Percentiles rank a stretch among this genome's conserved stretches.
These are phyloP conservation scores for Idaea straminata DNA, from an alignment of 2,888 invertebrate species.

Conservation along the genomic window DNA sequence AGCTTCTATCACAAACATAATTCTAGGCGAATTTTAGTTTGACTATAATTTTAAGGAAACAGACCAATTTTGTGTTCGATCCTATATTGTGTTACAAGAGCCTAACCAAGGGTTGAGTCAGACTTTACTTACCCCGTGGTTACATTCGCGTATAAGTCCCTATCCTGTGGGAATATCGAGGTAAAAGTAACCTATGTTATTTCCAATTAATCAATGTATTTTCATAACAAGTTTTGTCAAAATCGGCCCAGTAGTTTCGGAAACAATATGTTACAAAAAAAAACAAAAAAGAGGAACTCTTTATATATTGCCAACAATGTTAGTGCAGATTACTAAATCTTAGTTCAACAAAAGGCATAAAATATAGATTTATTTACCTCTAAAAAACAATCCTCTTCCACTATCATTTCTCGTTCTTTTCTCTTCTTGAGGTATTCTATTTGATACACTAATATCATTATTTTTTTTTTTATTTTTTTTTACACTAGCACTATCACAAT, in stretches of 20 bases:
- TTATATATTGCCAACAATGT: neutral
- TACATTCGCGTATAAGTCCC: neutral
- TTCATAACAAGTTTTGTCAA: too few relatives aligned
- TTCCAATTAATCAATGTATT: too few relatives aligned
- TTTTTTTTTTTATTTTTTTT: slow-evolving; percentile 43
- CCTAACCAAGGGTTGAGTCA: too few relatives aligned
- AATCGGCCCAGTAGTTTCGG: neutral
- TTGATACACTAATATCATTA: slow-evolving; percentile 27
- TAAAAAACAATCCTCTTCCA: slow-evolving; percentile 51
- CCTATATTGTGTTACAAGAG: too few relatives aligned
- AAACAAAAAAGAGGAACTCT: neutral
- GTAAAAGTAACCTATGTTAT: neutral
- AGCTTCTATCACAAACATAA: too few relatives aligned
- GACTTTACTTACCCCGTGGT: neutral
- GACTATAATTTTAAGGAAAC: too few relatives aligned
- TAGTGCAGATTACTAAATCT: slow-evolving; percentile 3
- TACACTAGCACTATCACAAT: slow-evolving; percentile 39
- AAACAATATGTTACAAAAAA: neutral
- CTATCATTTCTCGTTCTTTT: slow-evolving; percentile 31
- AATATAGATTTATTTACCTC: slow-evolving; percentile 36
- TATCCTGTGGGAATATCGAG: neutral
- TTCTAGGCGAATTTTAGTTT: too few relatives aligned
- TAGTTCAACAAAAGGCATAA: too few relatives aligned
- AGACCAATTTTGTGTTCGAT: too few relatives aligned
- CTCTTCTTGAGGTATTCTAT: slow-evolving; percentile 18